Evolutionary conservation across 2,888 invertebrate species (phyloP).

Genomic region (Cylindroiulus punctatus): DNA sequence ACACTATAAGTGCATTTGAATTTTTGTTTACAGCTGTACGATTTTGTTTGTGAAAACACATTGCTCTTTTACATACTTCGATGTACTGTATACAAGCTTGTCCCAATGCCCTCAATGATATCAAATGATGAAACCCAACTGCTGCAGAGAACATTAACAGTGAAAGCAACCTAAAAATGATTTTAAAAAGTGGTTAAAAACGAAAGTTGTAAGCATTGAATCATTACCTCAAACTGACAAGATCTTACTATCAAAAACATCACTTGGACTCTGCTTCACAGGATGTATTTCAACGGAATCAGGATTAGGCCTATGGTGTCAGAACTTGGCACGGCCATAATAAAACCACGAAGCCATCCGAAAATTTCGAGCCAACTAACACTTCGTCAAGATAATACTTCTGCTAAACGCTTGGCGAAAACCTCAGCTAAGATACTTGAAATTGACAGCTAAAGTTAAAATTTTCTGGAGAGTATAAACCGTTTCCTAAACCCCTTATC

Average conservation of each 20-base stretch:
- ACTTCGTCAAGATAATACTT: constrained; percentile 21
- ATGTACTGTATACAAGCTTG: no score
- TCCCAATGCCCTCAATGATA: no score
- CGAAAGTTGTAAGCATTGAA: no score
- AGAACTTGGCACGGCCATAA: not conserved
- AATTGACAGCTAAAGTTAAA: constrained; percentile 3
- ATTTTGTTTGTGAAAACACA: no score
- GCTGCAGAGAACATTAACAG: no score
- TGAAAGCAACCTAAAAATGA: no score
- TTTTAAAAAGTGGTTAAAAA: no score
- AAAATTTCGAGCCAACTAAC: not conserved
- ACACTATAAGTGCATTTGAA: no score
- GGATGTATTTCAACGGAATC: not conserved
- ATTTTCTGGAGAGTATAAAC: not conserved
- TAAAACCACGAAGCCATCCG: constrained; percentile 15
- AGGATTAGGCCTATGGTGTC: not conserved
- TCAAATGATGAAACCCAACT: no score
- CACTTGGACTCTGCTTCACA: not conserved
- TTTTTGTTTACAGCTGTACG: no score
- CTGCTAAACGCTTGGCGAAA: not conserved
- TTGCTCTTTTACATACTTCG: no score
- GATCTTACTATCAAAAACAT: not conserved
- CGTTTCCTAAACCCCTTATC: not conserved
- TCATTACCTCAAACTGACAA: not conserved
- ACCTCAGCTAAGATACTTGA: not conserved